Conservation (phyloP, 2,888 invertebrate genomes). For the Tinea semifulvella region DNA sequence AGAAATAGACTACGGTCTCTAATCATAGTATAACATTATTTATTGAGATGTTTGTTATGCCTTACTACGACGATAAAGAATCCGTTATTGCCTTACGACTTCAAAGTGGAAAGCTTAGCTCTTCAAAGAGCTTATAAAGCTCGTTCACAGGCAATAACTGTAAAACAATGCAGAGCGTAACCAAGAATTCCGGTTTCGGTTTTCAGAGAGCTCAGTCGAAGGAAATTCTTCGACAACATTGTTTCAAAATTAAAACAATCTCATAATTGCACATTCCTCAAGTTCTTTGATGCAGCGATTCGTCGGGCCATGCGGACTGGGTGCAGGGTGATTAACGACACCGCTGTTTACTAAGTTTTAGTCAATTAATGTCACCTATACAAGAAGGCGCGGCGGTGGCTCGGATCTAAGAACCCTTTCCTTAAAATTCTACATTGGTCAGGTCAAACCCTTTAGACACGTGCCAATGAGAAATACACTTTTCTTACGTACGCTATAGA, state of each 20-base stretch:
- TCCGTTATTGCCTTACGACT: slow-evolving; percentile 9
- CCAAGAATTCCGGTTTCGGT: slow-evolving; percentile 61
- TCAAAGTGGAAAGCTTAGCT: slow-evolving; percentile 11
- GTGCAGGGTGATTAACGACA: slow-evolving; percentile 23
- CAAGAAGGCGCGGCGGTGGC: no score
- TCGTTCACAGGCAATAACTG: slow-evolving; percentile 39
- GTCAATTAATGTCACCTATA: no score
- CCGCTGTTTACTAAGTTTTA: no score
- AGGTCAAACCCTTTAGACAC: no score
- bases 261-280: slow-evolving; percentile 65
- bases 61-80: neutral
- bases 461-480: no score
- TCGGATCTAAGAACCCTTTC: no score
- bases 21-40: no score
- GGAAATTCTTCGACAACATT: slow-evolving; percentile 62
- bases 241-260: slow-evolving; percentile 67
- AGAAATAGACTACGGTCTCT: no score
- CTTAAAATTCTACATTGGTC: no score
- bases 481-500: no score
- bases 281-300: slow-evolving; percentile 58
- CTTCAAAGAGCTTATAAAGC: slow-evolving; percentile 14
- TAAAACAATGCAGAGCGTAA: slow-evolving; percentile 55
- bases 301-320: neutral
- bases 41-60: neutral
- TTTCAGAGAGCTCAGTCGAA: slow-evolving; percentile 44